These are phyloP conservation scores for Oreocharis arfaki DNA, from an alignment of 2,113 vertebrate species.

Conservation along the genomic window DNA sequence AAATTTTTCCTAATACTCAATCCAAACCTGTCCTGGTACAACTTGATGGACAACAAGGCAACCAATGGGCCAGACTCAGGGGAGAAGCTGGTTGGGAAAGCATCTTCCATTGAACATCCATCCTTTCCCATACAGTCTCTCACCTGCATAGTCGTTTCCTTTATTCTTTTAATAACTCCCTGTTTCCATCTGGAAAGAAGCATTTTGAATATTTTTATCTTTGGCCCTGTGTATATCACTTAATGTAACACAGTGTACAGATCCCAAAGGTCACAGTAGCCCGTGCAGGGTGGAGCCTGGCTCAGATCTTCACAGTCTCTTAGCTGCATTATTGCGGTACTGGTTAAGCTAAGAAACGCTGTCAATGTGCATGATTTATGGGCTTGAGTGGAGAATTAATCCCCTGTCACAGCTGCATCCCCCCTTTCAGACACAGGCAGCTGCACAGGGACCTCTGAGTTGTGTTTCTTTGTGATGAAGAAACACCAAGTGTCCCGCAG, in stretches of 20 bases:
- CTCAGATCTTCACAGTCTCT: background rate
- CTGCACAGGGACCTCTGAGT: background rate
- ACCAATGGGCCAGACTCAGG: background rate
- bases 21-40: background rate
- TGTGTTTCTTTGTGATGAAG: background rate
- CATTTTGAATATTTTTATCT: background rate
- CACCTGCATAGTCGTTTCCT: background rate
- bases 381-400: background rate
- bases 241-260: background rate
- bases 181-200: background rate
- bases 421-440: background rate
- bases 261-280: background rate
- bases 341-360: background rate
- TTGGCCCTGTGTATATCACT: background rate
- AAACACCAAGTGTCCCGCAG: background rate
- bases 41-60: background rate
- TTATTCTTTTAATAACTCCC: background rate
- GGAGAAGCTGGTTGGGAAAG: background rate
- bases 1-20: background rate
- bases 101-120: background rate
- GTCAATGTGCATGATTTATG: background rate
- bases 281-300: background rate
- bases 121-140: background rate
- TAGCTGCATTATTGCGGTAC: background rate
- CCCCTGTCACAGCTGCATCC: accelerated